phyloP scores from a whole-genome alignment of 2,113 vertebrate species.

The Scortum barcoo region DNA sequence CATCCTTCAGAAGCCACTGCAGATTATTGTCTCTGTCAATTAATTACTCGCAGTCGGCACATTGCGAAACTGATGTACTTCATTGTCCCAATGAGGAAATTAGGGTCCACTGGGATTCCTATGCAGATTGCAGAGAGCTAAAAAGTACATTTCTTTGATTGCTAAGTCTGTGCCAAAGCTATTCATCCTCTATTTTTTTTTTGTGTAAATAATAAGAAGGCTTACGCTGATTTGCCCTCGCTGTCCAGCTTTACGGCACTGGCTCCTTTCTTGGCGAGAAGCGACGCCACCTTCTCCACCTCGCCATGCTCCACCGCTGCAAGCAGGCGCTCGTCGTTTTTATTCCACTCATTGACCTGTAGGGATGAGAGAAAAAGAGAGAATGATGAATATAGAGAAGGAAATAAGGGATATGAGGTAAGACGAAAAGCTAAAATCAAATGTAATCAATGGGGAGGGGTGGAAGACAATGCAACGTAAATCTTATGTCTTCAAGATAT shows the following conservation, averaged over 20 bases:
- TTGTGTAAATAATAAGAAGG: constrained; percentile 24
- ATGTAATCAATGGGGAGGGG: background rate
- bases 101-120: background rate
- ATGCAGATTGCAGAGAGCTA: constrained; percentile 2
- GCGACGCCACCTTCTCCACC: constrained; percentile 91
- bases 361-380: constrained; percentile 2
- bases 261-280: constrained; percentile 95
- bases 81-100: background rate
- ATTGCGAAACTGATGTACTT: background rate
- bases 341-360: constrained; percentile 96
- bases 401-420: background rate
- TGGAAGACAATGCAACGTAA: background rate
- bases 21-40: background rate
- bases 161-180: background rate
- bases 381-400: background rate
- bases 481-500: background rate
- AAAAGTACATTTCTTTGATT: background rate
- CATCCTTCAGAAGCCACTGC: background rate
- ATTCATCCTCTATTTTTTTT: background rate
- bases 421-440: background rate
- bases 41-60: background rate
- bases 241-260: constrained; percentile 92
- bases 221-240: constrained; percentile 98
- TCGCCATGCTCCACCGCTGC: constrained; percentile 97
- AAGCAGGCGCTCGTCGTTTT: constrained; percentile 96